These are phyloP conservation scores for Platygyra sinensis DNA, from an alignment of 64 coral and sea anemone genomes.

Conservation along the genomic window DNA sequence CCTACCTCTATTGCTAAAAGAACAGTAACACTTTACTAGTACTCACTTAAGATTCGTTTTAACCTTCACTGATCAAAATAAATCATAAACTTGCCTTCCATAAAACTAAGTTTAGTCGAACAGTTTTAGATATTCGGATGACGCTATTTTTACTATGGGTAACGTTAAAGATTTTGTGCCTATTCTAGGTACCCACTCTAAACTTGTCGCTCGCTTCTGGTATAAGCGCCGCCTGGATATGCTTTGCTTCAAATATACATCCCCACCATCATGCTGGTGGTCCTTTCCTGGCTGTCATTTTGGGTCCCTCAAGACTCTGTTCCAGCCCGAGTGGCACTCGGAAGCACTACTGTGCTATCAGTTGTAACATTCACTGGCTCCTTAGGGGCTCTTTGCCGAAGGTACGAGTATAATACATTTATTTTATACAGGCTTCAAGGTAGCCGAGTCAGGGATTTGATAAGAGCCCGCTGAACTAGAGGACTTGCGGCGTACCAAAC, in stretches of 20 bases:
- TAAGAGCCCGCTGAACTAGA: too few species aligned
- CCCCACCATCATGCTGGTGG: slow-evolving; percentile 54
- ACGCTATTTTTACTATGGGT: too few species aligned
- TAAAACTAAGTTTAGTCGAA: too few species aligned
- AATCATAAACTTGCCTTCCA: too few species aligned
- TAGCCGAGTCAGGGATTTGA: too few species aligned
- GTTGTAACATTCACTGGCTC: slow-evolving; percentile 71
- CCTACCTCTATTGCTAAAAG: too few species aligned
- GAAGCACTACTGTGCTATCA: neutral
- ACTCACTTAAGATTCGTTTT: too few species aligned
- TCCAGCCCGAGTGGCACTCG: slow-evolving; percentile 40
- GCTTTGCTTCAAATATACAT: slow-evolving; percentile 62
- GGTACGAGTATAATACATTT: neutral
- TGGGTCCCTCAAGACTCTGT: slow-evolving; percentile 50
- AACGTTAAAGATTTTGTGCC: neutral
- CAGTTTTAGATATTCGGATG: too few species aligned
- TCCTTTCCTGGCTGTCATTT: slow-evolving; percentile 62
- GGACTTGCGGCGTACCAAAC: too few species aligned
- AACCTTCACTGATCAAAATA: too few species aligned
- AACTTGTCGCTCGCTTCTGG: slow-evolving; percentile 38
- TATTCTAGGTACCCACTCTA: neutral
- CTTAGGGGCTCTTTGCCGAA: slow-evolving; percentile 47
- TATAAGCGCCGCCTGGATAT: slow-evolving; percentile 51
- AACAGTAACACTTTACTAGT: too few species aligned
- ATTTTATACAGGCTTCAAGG: too few species aligned